Conservation (phyloP, 2,113 vertebrate species). For the Equus przewalskii region DNA sequence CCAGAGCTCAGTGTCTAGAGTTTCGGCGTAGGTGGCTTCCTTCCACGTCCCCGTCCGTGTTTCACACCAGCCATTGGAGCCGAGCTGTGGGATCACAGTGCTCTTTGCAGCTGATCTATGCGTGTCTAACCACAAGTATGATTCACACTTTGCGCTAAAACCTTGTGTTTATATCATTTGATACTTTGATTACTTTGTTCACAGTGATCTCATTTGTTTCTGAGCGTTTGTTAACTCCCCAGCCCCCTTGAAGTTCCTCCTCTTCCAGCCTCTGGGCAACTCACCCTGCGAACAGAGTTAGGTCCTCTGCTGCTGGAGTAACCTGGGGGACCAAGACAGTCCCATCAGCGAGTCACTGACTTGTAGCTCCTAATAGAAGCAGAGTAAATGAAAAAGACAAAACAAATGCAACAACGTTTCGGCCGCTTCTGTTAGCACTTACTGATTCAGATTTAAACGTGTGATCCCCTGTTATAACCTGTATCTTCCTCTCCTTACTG, state of each 20-base stretch:
- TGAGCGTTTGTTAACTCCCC: constrained; percentile 27
- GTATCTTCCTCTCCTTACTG: too few species aligned
- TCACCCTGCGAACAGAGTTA: not conserved
- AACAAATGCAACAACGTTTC: too few species aligned
- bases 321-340: not conserved
- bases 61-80: rapidly evolving
- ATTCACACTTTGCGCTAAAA: constrained; percentile 53
- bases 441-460: rapidly evolving
- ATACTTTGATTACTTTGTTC: constrained; percentile 70
- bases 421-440: not conserved
- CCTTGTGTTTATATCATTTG: constrained; percentile 42
- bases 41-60: not conserved
- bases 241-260: not conserved
- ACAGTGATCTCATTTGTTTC: constrained; percentile 70
- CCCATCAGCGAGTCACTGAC: not conserved
- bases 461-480: too few species aligned
- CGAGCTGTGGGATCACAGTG: not conserved
- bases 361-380: not conserved
- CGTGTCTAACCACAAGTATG: constrained; percentile 56
- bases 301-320: not conserved
- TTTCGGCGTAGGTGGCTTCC: not conserved
- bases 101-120: constrained; percentile 55
- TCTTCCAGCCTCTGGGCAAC: not conserved
- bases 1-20: not conserved
- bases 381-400: not conserved